Base-by-base conservation (phyloP, 2,888 invertebrate species). In the Oasisia sp. region DNA sequence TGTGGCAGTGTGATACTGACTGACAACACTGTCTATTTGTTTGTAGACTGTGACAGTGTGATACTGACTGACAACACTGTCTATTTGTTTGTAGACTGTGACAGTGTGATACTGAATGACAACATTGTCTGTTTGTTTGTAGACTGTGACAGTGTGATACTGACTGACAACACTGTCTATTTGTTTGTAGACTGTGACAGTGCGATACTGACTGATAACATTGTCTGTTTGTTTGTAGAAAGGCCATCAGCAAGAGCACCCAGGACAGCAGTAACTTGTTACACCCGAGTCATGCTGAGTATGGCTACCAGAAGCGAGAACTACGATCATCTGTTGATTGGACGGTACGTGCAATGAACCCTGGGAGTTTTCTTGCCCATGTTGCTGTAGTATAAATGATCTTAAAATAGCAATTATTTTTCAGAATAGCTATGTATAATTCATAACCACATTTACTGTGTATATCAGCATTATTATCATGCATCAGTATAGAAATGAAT, bases 201-300 rank as follows among this genome's bases (percentile, higher is more conserved):
- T n/a, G n/a, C n/a, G n/a, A n/a, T 58, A 74, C 74, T 74, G 19
- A 74, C 74, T 74, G 74, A 74, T 27, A 14, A 45, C 90, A 38
- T 44, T 45, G 38, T 92, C 58, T 93, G 91, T 93, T 91, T 92
- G 91, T 92, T 94, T 95, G 56, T 94, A 96, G 96, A 94, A 95
- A 95, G 94, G 95, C 96, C 90, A 95, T 96, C 93, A 95, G 95
- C 74, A 96, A 95, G 93, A 95, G 95, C 94, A 94, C 94, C 91
- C 94, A 94, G 92, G 94, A 95, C 93, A 94, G 94, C 5, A 94
- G 94, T 91, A 94, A 94, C 92, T 95, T 95, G 91, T 94, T 96
- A 32, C 95, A 96, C 93, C 95, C 96, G 0, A 95, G 94, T 92
- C 95, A 96, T 94, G 95, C 96, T 14, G 95, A 95, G 92, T 94